These are phyloP conservation scores for Graptemys geographica DNA, from an alignment of 2,797 vertebrate species.

Conservation along the genomic window DNA sequence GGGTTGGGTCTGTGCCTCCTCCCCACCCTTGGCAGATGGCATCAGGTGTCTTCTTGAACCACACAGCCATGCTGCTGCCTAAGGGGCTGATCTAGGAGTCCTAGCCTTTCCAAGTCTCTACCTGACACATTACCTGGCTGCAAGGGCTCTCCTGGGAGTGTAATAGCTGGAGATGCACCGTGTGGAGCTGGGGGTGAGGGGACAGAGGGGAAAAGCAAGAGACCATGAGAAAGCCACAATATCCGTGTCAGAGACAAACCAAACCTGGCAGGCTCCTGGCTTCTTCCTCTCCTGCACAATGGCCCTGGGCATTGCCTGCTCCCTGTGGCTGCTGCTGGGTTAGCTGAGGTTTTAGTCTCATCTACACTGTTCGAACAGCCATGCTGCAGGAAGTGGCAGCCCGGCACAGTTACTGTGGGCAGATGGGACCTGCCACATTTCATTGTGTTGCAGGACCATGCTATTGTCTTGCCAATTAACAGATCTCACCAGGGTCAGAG, in stretches of 20 bases:
- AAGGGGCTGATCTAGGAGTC: slow-evolving; percentile 8
- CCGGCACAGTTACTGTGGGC: too few species aligned
- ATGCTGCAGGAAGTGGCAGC: too few species aligned
- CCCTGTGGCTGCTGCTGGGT: not conserved
- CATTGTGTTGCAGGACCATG: too few species aligned
- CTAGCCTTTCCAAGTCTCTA: slow-evolving; percentile 52
- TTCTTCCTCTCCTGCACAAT: not conserved
- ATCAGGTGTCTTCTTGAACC: not conserved
- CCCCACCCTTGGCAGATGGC: not conserved
- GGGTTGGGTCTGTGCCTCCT: not conserved
- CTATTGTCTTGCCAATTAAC: too few species aligned
- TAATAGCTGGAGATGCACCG: slow-evolving; percentile 74
- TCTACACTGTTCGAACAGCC: not conserved
- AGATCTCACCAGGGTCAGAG: too few species aligned
- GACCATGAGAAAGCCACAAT: slow-evolving; percentile 57
- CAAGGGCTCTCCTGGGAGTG: slow-evolving; percentile 74
- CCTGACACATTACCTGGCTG: slow-evolving; percentile 66
- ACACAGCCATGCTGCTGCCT: slow-evolving; percentile 42
- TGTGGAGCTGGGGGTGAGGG: slow-evolving; percentile 35
- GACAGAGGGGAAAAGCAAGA: slow-evolving; percentile 52
- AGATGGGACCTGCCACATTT: too few species aligned
- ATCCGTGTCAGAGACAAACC: not conserved
- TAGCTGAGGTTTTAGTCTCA: not conserved
- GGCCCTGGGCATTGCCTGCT: not conserved
- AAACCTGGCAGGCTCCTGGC: not conserved